These are phyloP conservation scores for Mythimna lalbum DNA, from an alignment of 2,888 invertebrate genomes.

Conservation along the genomic window DNA sequence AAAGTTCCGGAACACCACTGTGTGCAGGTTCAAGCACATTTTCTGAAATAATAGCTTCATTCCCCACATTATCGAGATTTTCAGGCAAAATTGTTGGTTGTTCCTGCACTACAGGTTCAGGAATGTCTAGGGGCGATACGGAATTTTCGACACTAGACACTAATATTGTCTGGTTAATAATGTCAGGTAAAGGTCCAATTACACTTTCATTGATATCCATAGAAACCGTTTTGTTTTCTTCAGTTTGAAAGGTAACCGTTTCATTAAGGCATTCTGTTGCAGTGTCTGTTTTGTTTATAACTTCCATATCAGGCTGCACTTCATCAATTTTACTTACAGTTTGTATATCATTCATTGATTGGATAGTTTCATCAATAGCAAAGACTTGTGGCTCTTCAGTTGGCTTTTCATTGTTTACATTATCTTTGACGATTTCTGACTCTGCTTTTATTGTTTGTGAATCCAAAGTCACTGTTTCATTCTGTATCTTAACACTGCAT, in stretches of 20 bases:
- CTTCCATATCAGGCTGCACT: constrained; percentile 6
- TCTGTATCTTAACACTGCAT: constrained; percentile 9
- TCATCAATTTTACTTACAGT: constrained; percentile 8
- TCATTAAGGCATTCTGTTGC: constrained; percentile 18
- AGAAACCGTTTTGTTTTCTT: constrained; percentile 11
- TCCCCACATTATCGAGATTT: background rate
- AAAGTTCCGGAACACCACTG: constrained; percentile 35
- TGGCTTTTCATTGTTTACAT: constrained; percentile 1
- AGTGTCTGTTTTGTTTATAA: constrained; percentile 10
- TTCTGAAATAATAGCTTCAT: constrained; percentile 8
- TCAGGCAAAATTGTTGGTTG: background rate
- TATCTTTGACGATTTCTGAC: constrained; percentile 18
- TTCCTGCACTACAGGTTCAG: constrained; percentile 4
- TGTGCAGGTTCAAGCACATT: background rate
- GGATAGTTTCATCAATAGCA: background rate
- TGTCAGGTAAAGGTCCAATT: constrained; percentile 63
- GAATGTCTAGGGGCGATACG: background rate
- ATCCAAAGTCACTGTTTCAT: constrained; percentile 6
- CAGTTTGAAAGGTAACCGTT: constrained; percentile 7
- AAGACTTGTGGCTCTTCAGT: constrained; percentile 9
- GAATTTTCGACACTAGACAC: constrained; percentile 22
- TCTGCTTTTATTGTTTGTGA: constrained; percentile 1
- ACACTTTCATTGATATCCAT: constrained; percentile 62
- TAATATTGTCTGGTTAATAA: constrained; percentile 62
- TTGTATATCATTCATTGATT: constrained; percentile 6